Evolutionary conservation across 2,797 vertebrate species (phyloP).

Genomic region (Cetoscarus ocellatus): DNA sequence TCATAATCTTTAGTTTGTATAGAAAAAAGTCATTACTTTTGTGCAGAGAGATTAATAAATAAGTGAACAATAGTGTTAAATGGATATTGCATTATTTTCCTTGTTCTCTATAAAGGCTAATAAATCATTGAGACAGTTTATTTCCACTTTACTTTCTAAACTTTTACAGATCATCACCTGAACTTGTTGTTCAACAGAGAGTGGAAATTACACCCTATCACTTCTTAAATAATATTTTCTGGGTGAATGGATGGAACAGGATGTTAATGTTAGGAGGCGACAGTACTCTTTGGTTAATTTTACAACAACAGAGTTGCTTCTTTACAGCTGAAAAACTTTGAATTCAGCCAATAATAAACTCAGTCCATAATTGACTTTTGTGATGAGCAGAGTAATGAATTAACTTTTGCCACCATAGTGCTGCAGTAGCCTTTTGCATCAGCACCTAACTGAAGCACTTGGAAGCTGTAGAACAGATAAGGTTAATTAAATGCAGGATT

Average conservation of each 20-base stretch:
- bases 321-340: slow-evolving; percentile 11
- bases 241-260: slow-evolving; percentile 4
- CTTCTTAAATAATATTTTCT: background rate
- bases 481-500: slow-evolving; percentile 50
- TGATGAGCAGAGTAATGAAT: slow-evolving; percentile 26
- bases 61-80: slow-evolving; percentile 6
- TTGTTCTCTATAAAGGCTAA: slow-evolving; percentile 4
- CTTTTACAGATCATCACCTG: background rate
- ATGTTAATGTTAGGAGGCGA: slow-evolving; percentile 7
- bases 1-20: slow-evolving; percentile 15
- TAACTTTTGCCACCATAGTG: slow-evolving; percentile 41
- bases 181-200: background rate
- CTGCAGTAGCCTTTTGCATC: slow-evolving; percentile 22
- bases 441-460: slow-evolving; percentile 55
- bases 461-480: slow-evolving; percentile 49
- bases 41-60: background rate
- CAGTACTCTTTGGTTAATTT: slow-evolving; percentile 20
- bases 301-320: slow-evolving; percentile 45
- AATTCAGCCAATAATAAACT: slow-evolving; percentile 38
- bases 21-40: slow-evolving; percentile 29
- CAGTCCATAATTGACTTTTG: slow-evolving; percentile 42
- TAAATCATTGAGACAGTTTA: background rate
- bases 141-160: background rate
- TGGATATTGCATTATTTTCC: slow-evolving; percentile 7
- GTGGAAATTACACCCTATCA: background rate